Percentiles rank a stretch among this genome's conserved stretches.
Conservation (phyloP, 2,888 invertebrate species). For the Drosophila anomelani region DNA sequence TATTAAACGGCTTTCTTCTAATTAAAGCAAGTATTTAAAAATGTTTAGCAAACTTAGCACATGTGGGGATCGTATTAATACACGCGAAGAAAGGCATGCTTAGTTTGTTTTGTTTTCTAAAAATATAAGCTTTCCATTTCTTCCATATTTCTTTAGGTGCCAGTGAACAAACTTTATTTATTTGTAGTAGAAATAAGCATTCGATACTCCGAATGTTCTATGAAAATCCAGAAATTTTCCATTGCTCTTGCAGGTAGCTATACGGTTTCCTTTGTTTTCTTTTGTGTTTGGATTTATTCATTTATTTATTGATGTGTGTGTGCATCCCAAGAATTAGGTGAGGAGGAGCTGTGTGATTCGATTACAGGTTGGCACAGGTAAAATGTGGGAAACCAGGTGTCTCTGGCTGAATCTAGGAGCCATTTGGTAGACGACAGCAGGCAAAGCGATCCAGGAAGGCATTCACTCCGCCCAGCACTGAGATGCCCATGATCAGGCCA, state of each 20-base stretch:
- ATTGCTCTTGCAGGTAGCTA: slow-evolving; percentile 60
- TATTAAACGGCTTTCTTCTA: neutral
- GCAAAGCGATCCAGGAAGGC: slow-evolving; percentile 54
- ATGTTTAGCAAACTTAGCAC: slow-evolving; percentile 11
- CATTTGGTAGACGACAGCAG: slow-evolving; percentile 37
- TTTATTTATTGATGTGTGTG: slow-evolving; percentile 2
- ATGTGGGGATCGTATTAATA: neutral
- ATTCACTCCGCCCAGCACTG: slow-evolving; percentile 66
- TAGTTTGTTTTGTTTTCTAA: neutral
- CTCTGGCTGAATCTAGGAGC: slow-evolving; percentile 6
- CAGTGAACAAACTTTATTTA: neutral
- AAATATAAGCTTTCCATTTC: too few relatives aligned
- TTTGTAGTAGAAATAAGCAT: neutral
- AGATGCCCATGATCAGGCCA: slow-evolving; percentile 72
- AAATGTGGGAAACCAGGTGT: slow-evolving; percentile 42
- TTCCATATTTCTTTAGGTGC: neutral
- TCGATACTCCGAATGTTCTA: slow-evolving; percentile 6
- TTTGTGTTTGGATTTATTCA: slow-evolving; percentile 43
- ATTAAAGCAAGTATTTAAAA: slow-evolving; percentile 6
- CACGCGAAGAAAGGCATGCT: neutral
- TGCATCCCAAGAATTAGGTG: slow-evolving; percentile 18
- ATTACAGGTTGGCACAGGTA: slow-evolving; percentile 55
- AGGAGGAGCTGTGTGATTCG: neutral
- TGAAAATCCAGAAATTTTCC: slow-evolving; percentile 56
- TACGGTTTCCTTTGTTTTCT: slow-evolving; percentile 14